Evolutionary conservation across 2,113 vertebrate genomes (phyloP), one percentile per base, ranked within the genome.

Genomic region (Nothobranchius kuhntae): DNA sequence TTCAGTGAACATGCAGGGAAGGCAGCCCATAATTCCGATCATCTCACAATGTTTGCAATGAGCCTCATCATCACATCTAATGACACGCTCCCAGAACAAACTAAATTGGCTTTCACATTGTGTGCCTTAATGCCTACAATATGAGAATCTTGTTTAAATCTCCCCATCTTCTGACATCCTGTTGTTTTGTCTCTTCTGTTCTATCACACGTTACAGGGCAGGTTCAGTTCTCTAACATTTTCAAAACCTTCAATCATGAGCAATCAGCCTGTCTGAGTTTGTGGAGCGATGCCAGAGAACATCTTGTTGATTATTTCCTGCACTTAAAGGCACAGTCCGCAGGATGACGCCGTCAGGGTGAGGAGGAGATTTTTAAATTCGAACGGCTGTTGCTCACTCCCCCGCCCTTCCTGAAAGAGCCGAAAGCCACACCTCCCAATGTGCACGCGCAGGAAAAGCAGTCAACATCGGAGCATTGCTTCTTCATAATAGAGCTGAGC

Each of bases 21-120:
- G 55, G 51, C 47, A 48, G 63, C 56, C 57, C 35, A 40, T 61
- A 57, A 26, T 48, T 61, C 9, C 54, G 46, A 77, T 73, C 64
- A 53, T 65, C 54, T 57, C 45, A 26, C 61, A 65, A 14, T 47
- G 44, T 84, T 74, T 47, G 55, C 35, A 75, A 13, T 8, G 2
- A 13, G 67, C 35, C 73, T 68, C 38, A 35, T 53, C 47, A 56
- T 59, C 30, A 59, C 42, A 17, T 50, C 52, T 65, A 59, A 65
- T 57, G 11, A 47, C 40, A 36, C 47, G 35, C 58, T 67, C 21
- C 47, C 59, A 10, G 26, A 21, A 51, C 47, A 61, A 30, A 64
- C 62, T 36, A 56, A 54, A 3, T 1, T 26, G 17, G 15, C 40
- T 57, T 15, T 40, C 10, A 54, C 44, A 44, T 48, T 44, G 36